Evolutionary conservation across 2,113 vertebrate species (phyloP).

Genomic region (Cromileptes altivelis): DNA sequence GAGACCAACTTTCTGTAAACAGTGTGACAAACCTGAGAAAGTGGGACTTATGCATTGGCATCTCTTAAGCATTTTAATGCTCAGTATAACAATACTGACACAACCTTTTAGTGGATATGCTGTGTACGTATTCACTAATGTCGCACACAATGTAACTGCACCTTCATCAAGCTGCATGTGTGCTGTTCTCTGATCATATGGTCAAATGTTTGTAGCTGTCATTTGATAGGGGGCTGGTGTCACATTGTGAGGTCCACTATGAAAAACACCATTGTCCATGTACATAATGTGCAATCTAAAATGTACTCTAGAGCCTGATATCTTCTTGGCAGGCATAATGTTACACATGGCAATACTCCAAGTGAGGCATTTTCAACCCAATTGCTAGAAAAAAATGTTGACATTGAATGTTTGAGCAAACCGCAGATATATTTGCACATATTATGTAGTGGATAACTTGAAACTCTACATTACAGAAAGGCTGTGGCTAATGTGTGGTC

Average conservation of each 20-base stretch:
- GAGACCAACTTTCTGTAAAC: background rate
- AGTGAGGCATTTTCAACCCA: background rate
- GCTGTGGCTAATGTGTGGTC: too few relatives aligned
- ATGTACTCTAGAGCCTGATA: background rate
- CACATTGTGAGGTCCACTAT: background rate
- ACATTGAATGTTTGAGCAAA: too few relatives aligned
- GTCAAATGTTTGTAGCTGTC: background rate
- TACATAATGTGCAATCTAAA: background rate
- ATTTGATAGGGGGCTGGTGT: background rate
- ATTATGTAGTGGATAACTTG: too few relatives aligned
- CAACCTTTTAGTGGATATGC: constrained; percentile 19
- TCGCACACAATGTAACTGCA: background rate
- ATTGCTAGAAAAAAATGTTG: too few relatives aligned
- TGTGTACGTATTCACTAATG: constrained; percentile 16
- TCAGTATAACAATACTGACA: background rate
- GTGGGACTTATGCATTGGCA: background rate
- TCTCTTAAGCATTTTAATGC: background rate
- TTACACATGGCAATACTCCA: background rate
- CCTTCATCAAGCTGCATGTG: constrained; percentile 9
- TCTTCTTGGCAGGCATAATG: background rate
- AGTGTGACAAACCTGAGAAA: background rate
- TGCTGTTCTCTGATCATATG: constrained; percentile 23
- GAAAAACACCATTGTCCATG: background rate
- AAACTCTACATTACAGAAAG: too few relatives aligned
- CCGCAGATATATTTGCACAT: too few relatives aligned